Evolutionary conservation across 2,113 vertebrate genomes (phyloP).

Genomic region (Ochotona curzoniae): DNA sequence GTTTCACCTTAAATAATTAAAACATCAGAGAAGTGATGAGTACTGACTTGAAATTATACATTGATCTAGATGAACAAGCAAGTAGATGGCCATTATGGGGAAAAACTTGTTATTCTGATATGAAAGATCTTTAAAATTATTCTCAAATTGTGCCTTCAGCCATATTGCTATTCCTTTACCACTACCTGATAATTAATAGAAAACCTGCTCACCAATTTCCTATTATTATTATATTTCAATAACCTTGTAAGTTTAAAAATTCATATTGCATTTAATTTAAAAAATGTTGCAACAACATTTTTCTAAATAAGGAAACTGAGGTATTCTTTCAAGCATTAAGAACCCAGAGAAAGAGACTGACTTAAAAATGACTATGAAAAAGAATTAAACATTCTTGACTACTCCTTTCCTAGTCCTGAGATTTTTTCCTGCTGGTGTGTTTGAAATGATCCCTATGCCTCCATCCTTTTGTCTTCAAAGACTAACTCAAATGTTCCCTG

Average conservation of each 20-base stretch:
- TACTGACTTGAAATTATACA: neutral
- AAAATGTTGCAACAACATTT: neutral
- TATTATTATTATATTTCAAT: neutral
- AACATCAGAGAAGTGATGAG: neutral
- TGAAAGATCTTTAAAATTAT: neutral
- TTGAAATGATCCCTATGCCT: neutral
- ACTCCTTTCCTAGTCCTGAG: neutral
- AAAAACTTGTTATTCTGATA: neutral
- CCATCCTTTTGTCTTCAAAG: neutral
- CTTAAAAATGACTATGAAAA: neutral
- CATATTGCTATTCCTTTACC: neutral
- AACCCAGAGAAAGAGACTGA: neutral
- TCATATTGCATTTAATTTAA: conserved; percentile 1
- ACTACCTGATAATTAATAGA: neutral
- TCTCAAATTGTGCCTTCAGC: neutral
- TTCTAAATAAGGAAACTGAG: neutral
- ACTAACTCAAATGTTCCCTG: neutral
- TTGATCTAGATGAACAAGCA: neutral
- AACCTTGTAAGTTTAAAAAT: neutral
- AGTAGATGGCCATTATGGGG: neutral
- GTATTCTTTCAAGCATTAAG: neutral
- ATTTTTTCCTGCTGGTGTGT: neutral
- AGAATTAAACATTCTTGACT: neutral
- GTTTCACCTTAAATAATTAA: neutral
- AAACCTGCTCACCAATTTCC: neutral